These are phyloP conservation scores for Dipodomys ordii DNA, from an alignment of 2,113 vertebrate species.

Conservation along the genomic window DNA sequence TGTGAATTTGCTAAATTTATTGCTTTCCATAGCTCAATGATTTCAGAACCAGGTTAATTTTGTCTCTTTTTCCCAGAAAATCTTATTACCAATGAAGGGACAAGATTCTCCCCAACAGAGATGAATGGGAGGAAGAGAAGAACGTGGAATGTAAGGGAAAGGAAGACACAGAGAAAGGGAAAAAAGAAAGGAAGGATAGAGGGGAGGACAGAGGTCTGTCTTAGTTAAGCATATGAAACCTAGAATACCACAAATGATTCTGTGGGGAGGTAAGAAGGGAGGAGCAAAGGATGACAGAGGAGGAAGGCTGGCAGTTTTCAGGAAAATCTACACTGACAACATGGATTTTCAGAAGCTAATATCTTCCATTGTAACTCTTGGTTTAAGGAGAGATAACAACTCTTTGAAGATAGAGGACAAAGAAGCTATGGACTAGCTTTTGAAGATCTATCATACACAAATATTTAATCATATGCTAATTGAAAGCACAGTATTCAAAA, in stretches of 20 bases:
- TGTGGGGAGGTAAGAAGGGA: not conserved
- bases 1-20: slow-evolving; percentile 14
- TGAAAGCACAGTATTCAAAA: not conserved
- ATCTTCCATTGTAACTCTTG: not conserved
- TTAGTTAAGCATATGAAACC: too few species aligned
- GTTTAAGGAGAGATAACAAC: not conserved
- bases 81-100: not conserved
- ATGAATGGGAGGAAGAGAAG: not conserved
- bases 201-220: too few species aligned
- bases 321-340: not conserved
- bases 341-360: not conserved
- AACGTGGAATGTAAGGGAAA: not conserved
- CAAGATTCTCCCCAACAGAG: not conserved
- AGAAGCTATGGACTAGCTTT: not conserved
- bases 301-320: not conserved
- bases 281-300: not conserved
- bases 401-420: not conserved
- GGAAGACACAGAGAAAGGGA: not conserved
- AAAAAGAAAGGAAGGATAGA: not conserved
- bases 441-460: not conserved
- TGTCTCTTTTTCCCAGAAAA: not conserved
- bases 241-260: too few species aligned
- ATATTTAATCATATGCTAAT: not conserved
- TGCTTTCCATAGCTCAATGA: not conserved
- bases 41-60: slow-evolving; percentile 26